A percentile compares a stretch with the other conserved stretches of the same genome.
phyloP scores from a whole-genome alignment of 2,113 vertebrate genomes.

The Pavo muticus region DNA sequence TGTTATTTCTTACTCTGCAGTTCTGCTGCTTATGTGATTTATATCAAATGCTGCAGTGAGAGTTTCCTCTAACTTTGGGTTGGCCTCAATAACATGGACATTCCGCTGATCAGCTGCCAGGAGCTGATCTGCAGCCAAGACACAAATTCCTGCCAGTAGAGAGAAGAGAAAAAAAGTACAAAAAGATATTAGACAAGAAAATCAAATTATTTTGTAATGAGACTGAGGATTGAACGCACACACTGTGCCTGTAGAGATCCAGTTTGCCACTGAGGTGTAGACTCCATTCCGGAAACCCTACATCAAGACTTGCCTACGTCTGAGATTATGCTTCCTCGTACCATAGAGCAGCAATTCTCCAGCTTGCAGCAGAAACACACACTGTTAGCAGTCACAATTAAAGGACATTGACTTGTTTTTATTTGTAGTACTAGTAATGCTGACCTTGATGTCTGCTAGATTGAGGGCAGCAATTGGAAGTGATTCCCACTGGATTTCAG shows the following conservation, averaged over 20 bases:
- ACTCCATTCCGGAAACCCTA: fast-evolving
- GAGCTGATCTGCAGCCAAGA: slow-evolving; percentile 25
- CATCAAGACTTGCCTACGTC: background rate
- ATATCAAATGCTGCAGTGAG: slow-evolving; percentile 33
- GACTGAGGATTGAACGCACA: background rate
- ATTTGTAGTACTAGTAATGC: background rate
- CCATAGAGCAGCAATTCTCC: background rate
- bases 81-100: background rate
- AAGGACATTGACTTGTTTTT: background rate
- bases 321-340: background rate
- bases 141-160: slow-evolving; percentile 3
- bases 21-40: slow-evolving; percentile 33
- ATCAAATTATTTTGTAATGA: background rate
- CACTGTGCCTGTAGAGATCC: background rate
- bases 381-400: slow-evolving; percentile 25
- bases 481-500: background rate
- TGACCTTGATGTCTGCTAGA: background rate
- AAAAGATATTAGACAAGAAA: slow-evolving; percentile 18
- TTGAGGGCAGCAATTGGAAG: background rate
- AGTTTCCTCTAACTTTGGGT: slow-evolving; percentile 31
- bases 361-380: background rate
- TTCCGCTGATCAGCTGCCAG: background rate
- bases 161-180: background rate
- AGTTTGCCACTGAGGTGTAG: background rate
- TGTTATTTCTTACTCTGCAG: slow-evolving; percentile 45